Conservation (phyloP, 1,140 invertebrate species). For the Aethina tumida region DNA sequence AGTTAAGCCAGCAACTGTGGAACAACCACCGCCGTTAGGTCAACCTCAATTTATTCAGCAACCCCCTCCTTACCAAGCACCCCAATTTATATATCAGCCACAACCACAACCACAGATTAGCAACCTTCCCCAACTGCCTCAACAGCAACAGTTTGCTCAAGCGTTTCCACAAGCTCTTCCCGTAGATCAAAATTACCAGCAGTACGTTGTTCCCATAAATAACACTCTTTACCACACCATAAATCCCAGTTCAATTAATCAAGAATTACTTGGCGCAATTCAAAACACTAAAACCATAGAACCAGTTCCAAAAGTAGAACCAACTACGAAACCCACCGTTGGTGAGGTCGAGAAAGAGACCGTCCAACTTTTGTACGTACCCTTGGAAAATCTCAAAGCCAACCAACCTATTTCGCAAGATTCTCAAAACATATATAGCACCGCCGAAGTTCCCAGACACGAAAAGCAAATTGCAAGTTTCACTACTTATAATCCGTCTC, state of each 20-base stretch:
- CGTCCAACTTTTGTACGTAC: slow-evolving; percentile 69
- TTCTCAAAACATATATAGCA: slow-evolving; percentile 15
- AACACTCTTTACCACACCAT: slow-evolving; percentile 20
- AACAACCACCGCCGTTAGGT: slow-evolving; percentile 6
- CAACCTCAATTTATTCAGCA: slow-evolving; percentile 10
- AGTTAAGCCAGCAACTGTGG: slow-evolving; percentile 1
- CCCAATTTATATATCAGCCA: too few species aligned
- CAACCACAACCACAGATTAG: slow-evolving; percentile 4
- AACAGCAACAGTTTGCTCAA: slow-evolving; percentile 14
- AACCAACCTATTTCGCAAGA: slow-evolving; percentile 13
- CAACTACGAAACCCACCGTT: background rate
- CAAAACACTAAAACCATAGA: slow-evolving; percentile 10
- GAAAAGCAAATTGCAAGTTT: slow-evolving; percentile 20
- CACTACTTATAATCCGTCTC: slow-evolving; percentile 7
- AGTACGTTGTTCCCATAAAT: slow-evolving; percentile 18
- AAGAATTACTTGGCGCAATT: slow-evolving; percentile 13
- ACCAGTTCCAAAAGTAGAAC: slow-evolving; percentile 19
- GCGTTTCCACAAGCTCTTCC: slow-evolving; percentile 13
- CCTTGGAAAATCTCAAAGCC: slow-evolving; percentile 55
- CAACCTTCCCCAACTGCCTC: slow-evolving; percentile 7
- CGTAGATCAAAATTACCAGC: slow-evolving; percentile 14
- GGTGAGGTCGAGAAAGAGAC: slow-evolving; percentile 43
- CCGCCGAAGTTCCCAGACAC: slow-evolving; percentile 31
- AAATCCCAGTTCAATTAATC: slow-evolving; percentile 19
- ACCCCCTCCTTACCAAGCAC: slow-evolving; percentile 5